phyloP scores from a whole-genome alignment of 2,888 invertebrate genomes.

The Conops quadrifasciatus region DNA sequence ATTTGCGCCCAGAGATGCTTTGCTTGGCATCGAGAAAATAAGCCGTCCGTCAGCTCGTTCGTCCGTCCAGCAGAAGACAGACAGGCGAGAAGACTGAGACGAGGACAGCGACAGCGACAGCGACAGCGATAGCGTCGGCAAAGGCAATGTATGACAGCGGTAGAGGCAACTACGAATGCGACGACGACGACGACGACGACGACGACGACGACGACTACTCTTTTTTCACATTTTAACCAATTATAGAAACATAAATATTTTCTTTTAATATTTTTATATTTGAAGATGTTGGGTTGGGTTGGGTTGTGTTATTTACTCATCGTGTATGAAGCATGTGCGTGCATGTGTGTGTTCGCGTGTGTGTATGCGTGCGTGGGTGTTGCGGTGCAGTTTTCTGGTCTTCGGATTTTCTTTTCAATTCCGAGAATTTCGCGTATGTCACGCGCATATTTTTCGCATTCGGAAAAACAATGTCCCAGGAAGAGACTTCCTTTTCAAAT shows the following conservation, averaged over 20 bases:
- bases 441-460: conserved; percentile 37
- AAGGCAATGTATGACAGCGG: no score
- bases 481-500: conserved; percentile 11
- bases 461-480: conserved; percentile 20
- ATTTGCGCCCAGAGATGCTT: conserved; percentile 2
- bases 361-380: not conserved
- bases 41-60: no score
- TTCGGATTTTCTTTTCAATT: conserved; percentile 34
- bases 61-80: no score
- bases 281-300: conserved; percentile 1
- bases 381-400: conserved; percentile 9
- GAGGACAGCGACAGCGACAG: no score
- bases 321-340: not conserved
- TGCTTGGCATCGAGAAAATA: not conserved
- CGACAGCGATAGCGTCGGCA: no score
- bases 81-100: no score
- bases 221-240: conserved; percentile 33
- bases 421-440: conserved; percentile 39
- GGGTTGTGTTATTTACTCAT: no score
- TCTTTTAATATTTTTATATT: conserved; percentile 36
- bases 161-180: no score
- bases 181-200: not conserved
- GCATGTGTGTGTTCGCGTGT: not conserved
- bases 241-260: conserved; percentile 39
- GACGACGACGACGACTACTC: not conserved